Base-by-base conservation (phyloP, 2,888 invertebrate species). In the Andrena bucephala region DNA sequence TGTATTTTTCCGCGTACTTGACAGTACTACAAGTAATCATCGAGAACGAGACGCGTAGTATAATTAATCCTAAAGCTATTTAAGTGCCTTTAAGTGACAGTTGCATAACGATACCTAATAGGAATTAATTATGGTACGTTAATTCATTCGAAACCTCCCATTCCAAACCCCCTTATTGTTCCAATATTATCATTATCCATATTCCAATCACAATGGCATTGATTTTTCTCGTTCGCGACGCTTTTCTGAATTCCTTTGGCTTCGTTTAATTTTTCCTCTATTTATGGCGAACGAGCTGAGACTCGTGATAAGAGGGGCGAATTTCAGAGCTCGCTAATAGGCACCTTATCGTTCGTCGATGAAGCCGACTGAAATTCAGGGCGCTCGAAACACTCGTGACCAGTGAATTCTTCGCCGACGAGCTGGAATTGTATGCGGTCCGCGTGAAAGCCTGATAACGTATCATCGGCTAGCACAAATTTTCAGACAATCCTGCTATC, bases 391-490 rank as follows among this genome's bases (percentile, higher is more conserved):
- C 62, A 66, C 42, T 70, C 57, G 36, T 27, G 27, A 13, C 71
- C 69, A 29, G 8, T 33, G 68, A 57, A 67, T 83, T 76, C 84
- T 54, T 69, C 54, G 60, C 29, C 42, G 31, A 36, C 57, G 72
- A 20, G 62, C 67, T 29, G 57, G 57, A 66, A 42, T 60, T 63
- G 70, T 48, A 52, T 63, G 42, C 42, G 24, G 20, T 16, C 13
- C 63, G 50, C 69, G 67, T 27, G 59, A 50, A 54, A 54, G 59
- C 13, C 24, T 50, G 85, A 84, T 85, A 85, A 77, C 80, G 27
- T 60, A 67, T 80, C 42, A 42, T 42, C 87, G 60, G 54, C 67
- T 67, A 80, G 57, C 84, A 50, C 52, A 36, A 65, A 81, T 81
- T 74, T 73, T 42, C 71, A 57, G 10, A 59, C 57, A 48, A 52